A percentile compares a stretch with the other conserved stretches of the same genome.
Conservation (phyloP, 2,888 invertebrate genomes). For the Pardosa pseudoannulata region DNA sequence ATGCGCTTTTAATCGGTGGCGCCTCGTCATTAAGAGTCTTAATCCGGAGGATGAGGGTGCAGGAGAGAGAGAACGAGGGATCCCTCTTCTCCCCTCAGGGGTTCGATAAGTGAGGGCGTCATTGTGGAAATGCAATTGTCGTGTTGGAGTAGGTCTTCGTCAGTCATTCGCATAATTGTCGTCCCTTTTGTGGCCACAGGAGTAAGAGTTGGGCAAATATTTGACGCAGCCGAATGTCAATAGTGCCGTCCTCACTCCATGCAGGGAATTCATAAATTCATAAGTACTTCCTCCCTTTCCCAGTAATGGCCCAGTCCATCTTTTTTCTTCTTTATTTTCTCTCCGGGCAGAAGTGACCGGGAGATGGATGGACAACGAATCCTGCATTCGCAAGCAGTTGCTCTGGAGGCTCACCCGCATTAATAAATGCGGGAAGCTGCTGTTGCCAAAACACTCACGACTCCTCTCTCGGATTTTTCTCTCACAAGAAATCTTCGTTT, state of each 20-base stretch:
- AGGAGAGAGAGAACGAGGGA: neutral
- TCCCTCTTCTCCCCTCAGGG: slow-evolving; percentile 8
- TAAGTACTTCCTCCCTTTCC: slow-evolving; percentile 68
- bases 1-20: slow-evolving; percentile 64
- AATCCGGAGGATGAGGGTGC: slow-evolving; percentile 30
- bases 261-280: slow-evolving; percentile 72
- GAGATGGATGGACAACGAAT: slow-evolving; percentile 64
- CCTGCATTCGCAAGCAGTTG: slow-evolving; percentile 56
- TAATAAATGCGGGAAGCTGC: slow-evolving; percentile 41
- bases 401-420: slow-evolving; percentile 36
- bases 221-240: slow-evolving; percentile 67
- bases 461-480: neutral
- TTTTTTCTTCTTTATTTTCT: neutral
- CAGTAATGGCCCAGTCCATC: slow-evolving; percentile 58
- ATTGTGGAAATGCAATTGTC: slow-evolving; percentile 73
- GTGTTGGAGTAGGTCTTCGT: slow-evolving; percentile 66
- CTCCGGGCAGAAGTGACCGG: slow-evolving; percentile 24
- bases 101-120: slow-evolving; percentile 57
- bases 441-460: slow-evolving; percentile 31
- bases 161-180: slow-evolving; percentile 72
- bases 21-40: slow-evolving; percentile 53
- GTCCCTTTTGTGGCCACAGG: slow-evolving; percentile 61
- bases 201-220: slow-evolving; percentile 72
- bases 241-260: slow-evolving; percentile 54
- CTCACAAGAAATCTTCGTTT: neutral